Evolutionary conservation across 1,140 invertebrate species (phyloP).

Genomic region (Plectrocnemia conspersa): DNA sequence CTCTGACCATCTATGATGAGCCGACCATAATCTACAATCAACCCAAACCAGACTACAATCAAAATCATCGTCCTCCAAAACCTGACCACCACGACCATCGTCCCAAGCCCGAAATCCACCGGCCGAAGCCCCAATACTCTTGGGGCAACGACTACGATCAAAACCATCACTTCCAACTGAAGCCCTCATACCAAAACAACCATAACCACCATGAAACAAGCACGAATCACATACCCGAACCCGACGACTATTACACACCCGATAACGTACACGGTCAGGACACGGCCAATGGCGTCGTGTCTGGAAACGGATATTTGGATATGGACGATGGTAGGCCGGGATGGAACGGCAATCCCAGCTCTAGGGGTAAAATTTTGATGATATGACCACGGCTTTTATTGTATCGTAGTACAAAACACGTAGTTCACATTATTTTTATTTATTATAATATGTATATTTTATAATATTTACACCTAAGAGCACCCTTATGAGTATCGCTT

Average conservation of each 20-base stretch:
- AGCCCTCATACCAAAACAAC: constrained; percentile 50
- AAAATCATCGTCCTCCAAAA: too few species aligned
- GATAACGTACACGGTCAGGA: constrained; percentile 30
- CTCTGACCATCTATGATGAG: constrained; percentile 50
- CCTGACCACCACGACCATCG: constrained; percentile 38
- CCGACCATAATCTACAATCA: constrained; percentile 49
- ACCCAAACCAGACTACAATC: constrained; percentile 34
- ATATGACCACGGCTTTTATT: background rate
- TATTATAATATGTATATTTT: too few species aligned
- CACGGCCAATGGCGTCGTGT: constrained; percentile 46
- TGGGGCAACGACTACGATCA: constrained; percentile 38
- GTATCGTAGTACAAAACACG: too few species aligned
- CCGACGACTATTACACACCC: constrained; percentile 40
- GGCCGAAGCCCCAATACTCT: constrained; percentile 40
- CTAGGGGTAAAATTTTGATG: constrained; percentile 45
- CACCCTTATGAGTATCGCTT: too few species aligned
- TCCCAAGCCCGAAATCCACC: constrained; percentile 34
- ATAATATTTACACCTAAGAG: too few species aligned
- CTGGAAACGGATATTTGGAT: constrained; percentile 41
- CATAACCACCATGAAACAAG: constrained; percentile 47
- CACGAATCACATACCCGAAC: constrained; percentile 40
- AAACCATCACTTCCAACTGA: constrained; percentile 48
- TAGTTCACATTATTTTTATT: too few species aligned
- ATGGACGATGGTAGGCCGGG: constrained; percentile 16
- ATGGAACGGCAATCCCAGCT: constrained; percentile 39